Base-by-base conservation (phyloP, 2,888 invertebrate species). In the Cryptocheilus praepositus region DNA sequence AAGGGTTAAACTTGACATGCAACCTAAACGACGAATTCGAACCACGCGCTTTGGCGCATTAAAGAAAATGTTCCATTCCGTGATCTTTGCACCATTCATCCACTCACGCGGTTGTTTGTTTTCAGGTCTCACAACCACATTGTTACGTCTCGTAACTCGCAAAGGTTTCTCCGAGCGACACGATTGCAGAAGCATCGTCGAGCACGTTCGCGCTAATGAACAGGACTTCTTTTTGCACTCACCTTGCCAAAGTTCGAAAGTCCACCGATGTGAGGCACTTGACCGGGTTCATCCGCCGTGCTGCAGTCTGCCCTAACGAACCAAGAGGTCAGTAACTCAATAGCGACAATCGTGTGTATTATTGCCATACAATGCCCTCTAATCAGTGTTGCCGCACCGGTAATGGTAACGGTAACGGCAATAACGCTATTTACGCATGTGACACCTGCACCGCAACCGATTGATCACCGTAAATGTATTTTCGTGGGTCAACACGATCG, bases 221-320 rank as follows among this genome's bases (percentile, higher is more conserved):
- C 36, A 1, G 36, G 36, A 63, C 45, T 15, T 46, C 11, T 62
- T 21, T 59, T 64, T 16, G n/a, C 67, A 85, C 89, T 90, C 84
- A 92, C 92, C 90, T 91, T 91, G 84, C 93, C 93, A 79, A 93
- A 93, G 82, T 90, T 89, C 25, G 92, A 92, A 70, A 93, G 90
- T 67, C 93, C 93, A 74, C 91, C 91, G 83, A 91, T 90, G 84
- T 91, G 91, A 77, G 92, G 91, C 85, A 90, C 90, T 86, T 91
- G 90, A 71, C 91, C 91, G 61, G 91, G 91, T 83, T 91, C 91
- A 88, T 91, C 92, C 86, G 90, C 90, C 89, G 91, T 92, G 89
- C 92, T 92, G 88, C 92, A 92, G 89, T 93, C 92, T 88, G 92
- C 92, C 92, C 92, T 92, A 86, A 83, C 89, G 87, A 86, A 88